Base-by-base conservation (phyloP, 2,888 invertebrate species). In the Pristionchus arcanus region DNA sequence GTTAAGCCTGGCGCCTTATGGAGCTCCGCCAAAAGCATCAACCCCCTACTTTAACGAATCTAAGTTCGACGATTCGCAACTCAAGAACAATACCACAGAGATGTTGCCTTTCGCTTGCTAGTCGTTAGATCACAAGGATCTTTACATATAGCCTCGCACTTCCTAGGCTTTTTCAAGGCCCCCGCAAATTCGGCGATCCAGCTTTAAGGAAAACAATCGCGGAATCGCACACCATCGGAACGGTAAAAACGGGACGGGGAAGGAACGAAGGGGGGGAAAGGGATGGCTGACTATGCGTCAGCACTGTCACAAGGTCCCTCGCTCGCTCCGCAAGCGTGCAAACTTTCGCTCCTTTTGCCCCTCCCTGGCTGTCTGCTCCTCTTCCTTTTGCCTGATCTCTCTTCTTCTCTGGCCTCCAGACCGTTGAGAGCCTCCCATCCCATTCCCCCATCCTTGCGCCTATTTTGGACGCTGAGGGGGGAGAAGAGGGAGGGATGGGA, bases 401-500 rank as follows among this genome's bases (percentile, higher is more conserved):
- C 81, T 0, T n/a, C 28, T 7, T 81, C 81, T 25, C 81, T 53
- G n/a, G 3, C n/a, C 81, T 13, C 49, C 74, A 74, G 37, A 34
- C 74, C 9, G 71, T 5, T 31, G 37, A 37, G 31, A 74, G 34
- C 74, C 34, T n/a, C 11, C 74, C 74, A n/a, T 81, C 42, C 25
- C 81, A 31, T 49, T 49, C 71, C 34, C 71, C 77, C 37, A 77
- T 77, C 77, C 42, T 31, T 31, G 31, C 77, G 37, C 77, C 77
- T 77, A 77, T 77, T 77, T 77, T 66, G 86, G 86, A 86, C 25
- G 59, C 55, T 16, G 15, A 55, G 53, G 63, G 59, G 53, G 63
- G 63, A 59, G 59, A 85, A n/a, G 85, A 21, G n/a, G n/a, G 86
- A 55, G 86, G 37, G 31, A 49, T 19, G 86, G 49, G 81, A n/a